A percentile compares a stretch with the other conserved stretches of the same genome.
Evolutionary conservation across 2,888 invertebrate genomes (phyloP).

Genomic region (Thera obeliscata): DNA sequence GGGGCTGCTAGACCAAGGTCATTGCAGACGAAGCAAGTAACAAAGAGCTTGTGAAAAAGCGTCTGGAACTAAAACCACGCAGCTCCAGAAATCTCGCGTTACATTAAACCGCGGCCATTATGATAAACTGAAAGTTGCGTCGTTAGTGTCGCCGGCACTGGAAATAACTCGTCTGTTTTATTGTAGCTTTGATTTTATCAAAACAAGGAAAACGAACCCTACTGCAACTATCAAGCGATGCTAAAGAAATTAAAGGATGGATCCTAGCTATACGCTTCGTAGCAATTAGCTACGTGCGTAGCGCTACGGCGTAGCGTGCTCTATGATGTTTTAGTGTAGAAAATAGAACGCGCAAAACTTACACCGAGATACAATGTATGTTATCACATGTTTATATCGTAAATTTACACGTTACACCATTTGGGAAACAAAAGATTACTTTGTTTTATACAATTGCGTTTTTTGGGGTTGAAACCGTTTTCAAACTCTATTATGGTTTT

Average conservation of each 20-base stretch:
- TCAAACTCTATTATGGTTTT: too few species aligned
- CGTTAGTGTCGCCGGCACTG: slow-evolving; percentile 38
- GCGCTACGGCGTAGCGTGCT: slow-evolving; percentile 17
- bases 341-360: background rate
- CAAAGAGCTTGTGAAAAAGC: slow-evolving; percentile 16
- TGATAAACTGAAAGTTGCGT: slow-evolving; percentile 39
- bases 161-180: slow-evolving; percentile 35
- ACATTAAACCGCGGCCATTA: slow-evolving; percentile 28
- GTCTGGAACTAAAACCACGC: slow-evolving; percentile 25
- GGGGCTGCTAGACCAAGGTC: too few species aligned
- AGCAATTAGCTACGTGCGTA: slow-evolving; percentile 20
- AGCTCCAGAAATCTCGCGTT: slow-evolving; percentile 20
- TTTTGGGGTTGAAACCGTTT: background rate
- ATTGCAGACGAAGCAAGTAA: slow-evolving; percentile 6
- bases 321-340: background rate
- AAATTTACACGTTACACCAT: background rate
- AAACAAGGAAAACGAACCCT: slow-evolving; percentile 11
- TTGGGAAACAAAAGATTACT: background rate
- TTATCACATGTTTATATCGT: background rate
- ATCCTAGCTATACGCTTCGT: background rate
- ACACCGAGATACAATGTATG: background rate
- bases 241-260: background rate
- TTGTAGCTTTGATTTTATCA: slow-evolving; percentile 36
- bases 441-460: background rate
- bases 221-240: background rate